Base-by-base conservation (phyloP, 2,888 invertebrate genomes). In the Malthinus flaveolus region DNA sequence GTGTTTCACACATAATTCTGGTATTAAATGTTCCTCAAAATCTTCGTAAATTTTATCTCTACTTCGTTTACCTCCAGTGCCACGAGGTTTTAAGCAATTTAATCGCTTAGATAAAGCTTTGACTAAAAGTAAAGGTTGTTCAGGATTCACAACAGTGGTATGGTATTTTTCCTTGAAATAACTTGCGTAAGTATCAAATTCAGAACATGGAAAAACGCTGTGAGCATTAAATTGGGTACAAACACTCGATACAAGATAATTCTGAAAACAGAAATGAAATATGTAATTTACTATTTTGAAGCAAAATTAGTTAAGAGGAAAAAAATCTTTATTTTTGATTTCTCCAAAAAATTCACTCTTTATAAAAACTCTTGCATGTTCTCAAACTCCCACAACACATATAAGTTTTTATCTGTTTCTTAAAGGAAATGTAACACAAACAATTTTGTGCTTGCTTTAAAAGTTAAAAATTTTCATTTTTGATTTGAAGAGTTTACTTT, bases 81-180 rank as follows among this genome's bases (percentile, higher is more conserved):
- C 73, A 76, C 80, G 76, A n/a, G 84, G 84, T 65, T 81, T 84
- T n/a, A 86, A 79, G 59, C 83, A 85, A 72, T 88, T 86, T 10
- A 86, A 74, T 60, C 83, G 80, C 7, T 73, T 79, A 0, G 87
- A 84, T 7, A 89, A 81, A 45, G 84, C 82, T 72, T 89, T 88
- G 1, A 94, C 97, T 76, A 91, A 89, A 3, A 98, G 76, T 65
- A 98, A 77, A 1, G 92, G 91, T 71, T 94, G 93, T 0, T 84
- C 72, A 0, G 77, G 73, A 63, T 90, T 86, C 32, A 83, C 73
- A 9, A 95, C 82, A 1, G 78, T 73, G 15, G 89, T 72, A 12
- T 84, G 80, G 74, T 97, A 95, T 74, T 91, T 93, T 7, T 81
- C 79, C 1, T 80, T 74, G 71, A 89, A 95, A 73, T 97, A 97